Conservation (phyloP, 2,888 invertebrate genomes). For the Atherix ibis region DNA sequence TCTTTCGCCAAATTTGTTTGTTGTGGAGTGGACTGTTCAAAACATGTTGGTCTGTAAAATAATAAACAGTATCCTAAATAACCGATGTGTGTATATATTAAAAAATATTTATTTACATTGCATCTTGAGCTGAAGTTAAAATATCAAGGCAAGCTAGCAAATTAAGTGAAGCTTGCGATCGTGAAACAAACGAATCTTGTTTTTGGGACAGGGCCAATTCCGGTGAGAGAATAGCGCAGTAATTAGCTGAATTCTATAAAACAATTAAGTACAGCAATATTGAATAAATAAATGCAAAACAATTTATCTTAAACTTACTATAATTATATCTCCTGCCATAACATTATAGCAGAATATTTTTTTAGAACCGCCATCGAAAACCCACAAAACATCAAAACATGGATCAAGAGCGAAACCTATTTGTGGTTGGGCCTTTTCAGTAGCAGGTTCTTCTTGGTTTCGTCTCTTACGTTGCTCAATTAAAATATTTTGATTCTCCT, state of each 20-base stretch:
- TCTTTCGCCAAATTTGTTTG: slow-evolving; percentile 25
- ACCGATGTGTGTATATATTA: background rate
- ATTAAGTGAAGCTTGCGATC: slow-evolving; percentile 82
- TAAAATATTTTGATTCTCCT: slow-evolving; percentile 19
- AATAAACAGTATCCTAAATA: background rate
- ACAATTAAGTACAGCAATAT: slow-evolving; percentile 1
- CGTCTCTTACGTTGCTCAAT: slow-evolving; percentile 17
- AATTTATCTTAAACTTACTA: background rate
- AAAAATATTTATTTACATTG: slow-evolving; percentile 31
- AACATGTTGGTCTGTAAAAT: slow-evolving; percentile 23
- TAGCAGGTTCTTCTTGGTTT: slow-evolving; percentile 15
- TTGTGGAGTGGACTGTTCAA: slow-evolving; percentile 25
- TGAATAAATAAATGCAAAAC: background rate
- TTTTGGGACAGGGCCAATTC: slow-evolving; percentile 67
- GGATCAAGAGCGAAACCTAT: slow-evolving; percentile 54
- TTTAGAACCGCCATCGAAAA: slow-evolving; percentile 51
- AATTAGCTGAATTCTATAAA: slow-evolving; percentile 24
- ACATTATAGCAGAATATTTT: slow-evolving; percentile 66
- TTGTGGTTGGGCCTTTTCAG: slow-evolving; percentile 25
- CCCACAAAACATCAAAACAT: slow-evolving; percentile 86
- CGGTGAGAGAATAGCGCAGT: slow-evolving; percentile 52
- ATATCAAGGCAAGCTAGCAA: slow-evolving; percentile 81
- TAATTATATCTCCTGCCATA: no score
- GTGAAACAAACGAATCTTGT: slow-evolving; percentile 51
- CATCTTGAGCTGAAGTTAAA: slow-evolving; percentile 63